A percentile compares a stretch with the other conserved stretches of the same genome.
These are phyloP conservation scores for Prionailurus viverrinus DNA, from an alignment of 2,113 vertebrate species.

Conservation along the genomic window DNA sequence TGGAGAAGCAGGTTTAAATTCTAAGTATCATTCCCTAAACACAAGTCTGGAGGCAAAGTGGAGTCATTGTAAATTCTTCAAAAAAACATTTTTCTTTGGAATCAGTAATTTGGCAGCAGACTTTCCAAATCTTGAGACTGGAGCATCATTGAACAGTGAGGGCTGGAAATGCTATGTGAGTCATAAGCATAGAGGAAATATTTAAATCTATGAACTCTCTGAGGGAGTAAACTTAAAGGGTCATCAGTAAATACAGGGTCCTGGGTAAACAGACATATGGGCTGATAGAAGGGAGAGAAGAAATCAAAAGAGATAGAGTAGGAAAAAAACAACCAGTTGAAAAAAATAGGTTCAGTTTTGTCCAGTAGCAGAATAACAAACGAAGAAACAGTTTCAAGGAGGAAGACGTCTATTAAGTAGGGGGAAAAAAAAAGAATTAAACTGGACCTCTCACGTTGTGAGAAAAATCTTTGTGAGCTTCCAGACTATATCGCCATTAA, in stretches of 20 bases:
- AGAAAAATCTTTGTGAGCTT: neutral
- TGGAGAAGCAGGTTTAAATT: neutral
- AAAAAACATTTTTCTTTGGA: neutral
- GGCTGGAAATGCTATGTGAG: conserved; percentile 36
- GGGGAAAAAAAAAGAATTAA: neutral
- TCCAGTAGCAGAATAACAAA: neutral
- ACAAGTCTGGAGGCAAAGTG: neutral
- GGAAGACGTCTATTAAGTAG: neutral
- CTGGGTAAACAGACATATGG: neutral
- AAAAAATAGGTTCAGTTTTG: neutral
- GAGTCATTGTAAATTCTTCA: neutral
- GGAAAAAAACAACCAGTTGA: neutral
- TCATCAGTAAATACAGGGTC: neutral
- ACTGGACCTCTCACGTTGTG: neutral
- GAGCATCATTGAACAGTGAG: neutral
- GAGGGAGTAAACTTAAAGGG: neutral
- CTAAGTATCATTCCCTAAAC: neutral
- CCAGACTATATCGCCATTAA: neutral
- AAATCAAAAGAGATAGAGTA: neutral
- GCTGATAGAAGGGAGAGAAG: neutral
- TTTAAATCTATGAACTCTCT: neutral
- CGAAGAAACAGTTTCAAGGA: neutral
- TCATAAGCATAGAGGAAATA: neutral
- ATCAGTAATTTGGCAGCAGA: conserved; percentile 47
- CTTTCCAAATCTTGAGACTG: neutral